phyloP scores from a whole-genome alignment of 1,140 invertebrate species.

The Eubasilissa regina region DNA sequence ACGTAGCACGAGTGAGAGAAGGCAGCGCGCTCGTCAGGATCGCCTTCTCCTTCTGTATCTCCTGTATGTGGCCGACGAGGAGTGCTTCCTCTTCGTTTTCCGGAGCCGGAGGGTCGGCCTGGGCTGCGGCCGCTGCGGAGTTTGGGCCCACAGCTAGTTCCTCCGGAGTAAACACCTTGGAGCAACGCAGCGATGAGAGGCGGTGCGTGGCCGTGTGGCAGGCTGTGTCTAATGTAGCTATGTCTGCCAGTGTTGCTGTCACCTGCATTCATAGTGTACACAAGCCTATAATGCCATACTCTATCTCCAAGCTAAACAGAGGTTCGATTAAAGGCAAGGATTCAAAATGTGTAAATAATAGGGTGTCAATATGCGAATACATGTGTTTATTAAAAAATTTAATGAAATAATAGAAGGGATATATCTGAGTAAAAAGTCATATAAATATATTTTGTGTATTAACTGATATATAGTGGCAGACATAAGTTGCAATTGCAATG shows the following conservation, averaged over 20 bases:
- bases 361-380: background rate
- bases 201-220: slow-evolving; percentile 84
- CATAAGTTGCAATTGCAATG: too few species aligned
- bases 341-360: background rate
- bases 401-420: too few species aligned
- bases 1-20: slow-evolving; percentile 81
- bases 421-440: too few species aligned
- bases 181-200: slow-evolving; percentile 81
- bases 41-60: slow-evolving; percentile 86
- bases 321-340: too few species aligned
- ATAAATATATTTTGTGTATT: too few species aligned
- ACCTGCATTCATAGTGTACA: slow-evolving; percentile 74
- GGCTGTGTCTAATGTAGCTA: slow-evolving; percentile 89
- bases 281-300: background rate
- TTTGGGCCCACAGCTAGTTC: slow-evolving; percentile 70
- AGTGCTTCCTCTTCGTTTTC: slow-evolving; percentile 81
- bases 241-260: slow-evolving; percentile 86
- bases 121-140: slow-evolving; percentile 63
- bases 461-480: too few species aligned
- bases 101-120: slow-evolving; percentile 60
- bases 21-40: slow-evolving; percentile 86
- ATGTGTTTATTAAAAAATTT: too few species aligned
- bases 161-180: slow-evolving; percentile 80
- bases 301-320: too few species aligned
- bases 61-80: slow-evolving; percentile 81